These are phyloP conservation scores for Glomeris marginata DNA, from an alignment of 2,888 invertebrate species.

Conservation along the genomic window DNA sequence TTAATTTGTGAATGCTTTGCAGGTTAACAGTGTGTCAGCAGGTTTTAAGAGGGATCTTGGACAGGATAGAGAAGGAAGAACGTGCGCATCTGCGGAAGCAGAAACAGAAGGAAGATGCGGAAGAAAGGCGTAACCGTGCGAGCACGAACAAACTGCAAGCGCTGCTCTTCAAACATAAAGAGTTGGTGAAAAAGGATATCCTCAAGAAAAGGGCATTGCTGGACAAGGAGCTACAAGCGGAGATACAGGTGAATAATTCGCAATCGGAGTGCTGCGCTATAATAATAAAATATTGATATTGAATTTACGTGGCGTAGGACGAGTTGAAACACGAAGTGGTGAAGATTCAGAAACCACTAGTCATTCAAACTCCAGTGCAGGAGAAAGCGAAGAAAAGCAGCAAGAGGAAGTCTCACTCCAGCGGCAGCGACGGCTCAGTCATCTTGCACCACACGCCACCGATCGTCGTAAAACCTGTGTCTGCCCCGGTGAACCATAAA, in stretches of 20 bases:
- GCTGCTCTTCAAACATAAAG: constrained; percentile 72
- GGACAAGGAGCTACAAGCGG: constrained; percentile 74
- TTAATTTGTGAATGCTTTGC: constrained; percentile 9
- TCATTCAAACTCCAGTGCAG: constrained; percentile 6
- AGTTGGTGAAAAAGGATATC: constrained; percentile 82
- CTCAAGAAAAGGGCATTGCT: constrained; percentile 74
- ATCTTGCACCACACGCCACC: too few relatives aligned
- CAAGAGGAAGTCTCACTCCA: constrained; percentile 17
- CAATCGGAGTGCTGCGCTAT: constrained; percentile 5
- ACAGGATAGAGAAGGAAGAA: constrained; percentile 31
- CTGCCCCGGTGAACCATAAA: too few relatives aligned
- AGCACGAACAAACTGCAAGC: constrained; percentile 47
- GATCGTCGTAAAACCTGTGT: too few relatives aligned
- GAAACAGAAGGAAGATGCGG: constrained; percentile 24
- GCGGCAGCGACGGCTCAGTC: constrained; percentile 13
- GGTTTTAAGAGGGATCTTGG: constrained; percentile 26
- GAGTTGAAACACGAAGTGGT: constrained; percentile 16
- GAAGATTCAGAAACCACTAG: constrained; percentile 7
- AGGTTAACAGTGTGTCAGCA: constrained; percentile 27
- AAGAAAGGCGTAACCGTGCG: constrained; percentile 38
- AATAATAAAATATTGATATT: neutral
- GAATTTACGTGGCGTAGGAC: constrained; percentile 11
- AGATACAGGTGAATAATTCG: constrained; percentile 51
- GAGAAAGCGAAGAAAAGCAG: constrained; percentile 17
- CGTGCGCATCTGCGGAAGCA: constrained; percentile 26